A percentile compares a stretch with the other conserved stretches of the same genome.
Evolutionary conservation across 2,797 vertebrate genomes (phyloP).

Genomic region (Rhinichthys osculus): DNA sequence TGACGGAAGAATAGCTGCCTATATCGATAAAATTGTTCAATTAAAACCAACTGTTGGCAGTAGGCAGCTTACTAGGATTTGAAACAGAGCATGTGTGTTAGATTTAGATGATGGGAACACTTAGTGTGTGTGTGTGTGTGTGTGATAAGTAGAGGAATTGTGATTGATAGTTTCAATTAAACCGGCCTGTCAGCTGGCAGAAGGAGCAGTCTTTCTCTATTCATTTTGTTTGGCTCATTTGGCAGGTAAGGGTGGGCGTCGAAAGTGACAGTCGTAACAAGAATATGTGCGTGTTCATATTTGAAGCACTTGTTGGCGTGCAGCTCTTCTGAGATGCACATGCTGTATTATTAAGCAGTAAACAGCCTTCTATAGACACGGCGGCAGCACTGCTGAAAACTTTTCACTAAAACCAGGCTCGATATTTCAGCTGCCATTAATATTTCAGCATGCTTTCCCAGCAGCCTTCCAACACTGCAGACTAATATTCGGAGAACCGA

Average conservation of each 20-base stretch:
- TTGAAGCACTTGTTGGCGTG: conserved; percentile 23
- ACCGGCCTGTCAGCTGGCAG: conserved; percentile 59
- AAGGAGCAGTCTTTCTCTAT: conserved; percentile 60
- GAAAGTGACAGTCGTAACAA: background rate
- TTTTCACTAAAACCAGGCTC: conserved; percentile 60
- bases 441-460: conserved; percentile 61
- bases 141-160: conserved; percentile 40
- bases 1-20: background rate
- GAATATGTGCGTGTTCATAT: conserved; percentile 29
- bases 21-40: background rate
- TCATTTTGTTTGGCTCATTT: conserved; percentile 61
- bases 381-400: conserved; percentile 45
- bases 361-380: conserved; percentile 43
- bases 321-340: conserved; percentile 26
- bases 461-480: conserved; percentile 54
- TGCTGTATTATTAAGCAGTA: conserved; percentile 56
- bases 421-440: conserved; percentile 67
- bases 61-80: background rate
- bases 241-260: conserved; percentile 38
- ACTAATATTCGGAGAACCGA: conserved; percentile 52
- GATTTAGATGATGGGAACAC: conserved; percentile 48
- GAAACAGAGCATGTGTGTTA: conserved; percentile 12
- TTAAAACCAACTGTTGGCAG: background rate
- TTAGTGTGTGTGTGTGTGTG: conserved; percentile 43
- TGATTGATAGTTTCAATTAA: conserved; percentile 68